phyloP scores from a whole-genome alignment of 2,797 vertebrate genomes.

The Ctenosaura bakeri region DNA sequence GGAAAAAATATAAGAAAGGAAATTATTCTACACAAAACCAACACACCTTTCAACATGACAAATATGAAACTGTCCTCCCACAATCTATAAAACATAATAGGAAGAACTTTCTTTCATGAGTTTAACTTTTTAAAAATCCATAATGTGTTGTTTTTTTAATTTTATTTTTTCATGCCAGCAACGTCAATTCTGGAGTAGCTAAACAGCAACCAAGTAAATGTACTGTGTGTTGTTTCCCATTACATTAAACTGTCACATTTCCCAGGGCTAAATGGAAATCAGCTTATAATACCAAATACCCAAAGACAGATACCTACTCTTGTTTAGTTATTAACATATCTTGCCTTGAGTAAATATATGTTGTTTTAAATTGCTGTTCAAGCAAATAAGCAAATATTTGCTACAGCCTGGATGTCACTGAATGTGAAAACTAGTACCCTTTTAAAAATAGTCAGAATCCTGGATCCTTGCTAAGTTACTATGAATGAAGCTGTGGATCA shows the following conservation, averaged over 20 bases:
- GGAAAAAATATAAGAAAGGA: conserved; percentile 15
- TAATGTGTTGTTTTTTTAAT: not conserved
- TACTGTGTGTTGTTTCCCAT: conserved; percentile 26
- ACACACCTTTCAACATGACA: conserved; percentile 18
- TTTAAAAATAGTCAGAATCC: not conserved
- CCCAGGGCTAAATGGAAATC: conserved; percentile 18
- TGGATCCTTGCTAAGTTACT: not conserved
- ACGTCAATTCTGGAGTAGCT: conserved; percentile 35
- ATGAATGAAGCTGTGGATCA: conserved; percentile 24
- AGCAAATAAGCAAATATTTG: conserved; percentile 31
- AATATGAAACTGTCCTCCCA: conserved; percentile 52
- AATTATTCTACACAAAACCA: conserved; percentile 16
- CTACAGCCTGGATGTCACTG: not conserved
- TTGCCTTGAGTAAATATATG: conserved; percentile 4
- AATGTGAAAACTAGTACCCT: conserved; percentile 20
- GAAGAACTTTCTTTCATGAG: conserved; percentile 28
- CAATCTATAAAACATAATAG: conserved; percentile 38
- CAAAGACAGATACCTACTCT: not conserved
- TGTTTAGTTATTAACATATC: not conserved
- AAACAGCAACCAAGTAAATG: conserved; percentile 48
- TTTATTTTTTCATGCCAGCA: conserved; percentile 23
- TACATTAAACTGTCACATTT: conserved; percentile 20
- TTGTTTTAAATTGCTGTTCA: conserved; percentile 34
- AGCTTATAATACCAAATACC: conserved; percentile 41
- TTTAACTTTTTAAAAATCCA: conserved; percentile 7